Evolutionary conservation across 2,113 vertebrate species (phyloP), one percentile per base, ranked within the genome.

Genomic region (Myrmecophaga tridactyla): DNA sequence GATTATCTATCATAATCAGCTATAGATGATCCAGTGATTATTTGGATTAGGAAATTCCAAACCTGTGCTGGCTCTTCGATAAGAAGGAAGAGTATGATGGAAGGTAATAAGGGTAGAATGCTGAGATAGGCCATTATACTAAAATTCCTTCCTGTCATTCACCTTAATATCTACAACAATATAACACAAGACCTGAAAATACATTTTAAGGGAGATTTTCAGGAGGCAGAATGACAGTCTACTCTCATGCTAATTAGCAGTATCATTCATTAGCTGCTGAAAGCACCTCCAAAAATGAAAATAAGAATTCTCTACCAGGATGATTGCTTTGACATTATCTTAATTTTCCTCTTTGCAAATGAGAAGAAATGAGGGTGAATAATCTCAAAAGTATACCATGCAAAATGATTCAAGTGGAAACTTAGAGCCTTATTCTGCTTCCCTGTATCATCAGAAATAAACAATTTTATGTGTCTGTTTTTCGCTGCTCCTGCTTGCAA

Each of bases 301-400:
- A 69, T 94, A 96, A 93, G 86, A 41, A 92, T 82, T 90, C 72
- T 75, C 29, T 62, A 93, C 43, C 69, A 43, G 41, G 3, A 21
- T 96, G 95, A 73, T 94, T 91, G 58, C 65, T 83, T 94, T 77
- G 85, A 21, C 86, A 83, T 92, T 95, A 90, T 94, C 51, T 85
- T 86, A 82, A 89, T 97, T 95, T 94, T 21, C 46, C 70, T 85
- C 69, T 94, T 78, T 90, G 62, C 93, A 53, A 72, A 20, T 34
- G 70, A 90, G n/a, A 94, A 93, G 72, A 86, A 60, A 67, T 80
- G 41, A 65, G 7, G 20, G 7, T 53, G 85, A 88, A 85, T 92
- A 81, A 84, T 84, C 84, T 92, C 62, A 58, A 95, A 95, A 78
- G 39, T 81, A 96, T 95, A 91, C 75, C 85, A 65, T 92, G 43